A percentile compares a stretch with the other conserved stretches of the same genome.
Evolutionary conservation across 2,797 vertebrate genomes (phyloP).

Genomic region (Trematomus bernacchii): DNA sequence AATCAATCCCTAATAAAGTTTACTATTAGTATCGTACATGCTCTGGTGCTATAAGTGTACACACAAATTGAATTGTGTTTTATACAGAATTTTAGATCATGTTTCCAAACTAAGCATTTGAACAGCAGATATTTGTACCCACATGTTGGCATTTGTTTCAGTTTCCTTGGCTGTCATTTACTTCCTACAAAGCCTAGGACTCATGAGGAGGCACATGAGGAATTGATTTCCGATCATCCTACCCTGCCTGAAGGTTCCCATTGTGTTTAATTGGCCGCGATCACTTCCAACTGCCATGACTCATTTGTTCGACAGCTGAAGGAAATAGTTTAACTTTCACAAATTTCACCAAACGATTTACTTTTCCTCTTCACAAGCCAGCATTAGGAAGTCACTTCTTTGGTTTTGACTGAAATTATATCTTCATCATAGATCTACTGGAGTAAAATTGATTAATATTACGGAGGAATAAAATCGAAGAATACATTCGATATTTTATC

Average conservation of each 20-base stretch:
- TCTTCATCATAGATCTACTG: neutral
- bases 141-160: slow-evolving; percentile 44
- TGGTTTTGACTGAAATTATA: neutral
- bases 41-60: neutral
- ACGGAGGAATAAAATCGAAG: too few species aligned
- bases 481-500: neutral
- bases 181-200: slow-evolving; percentile 18
- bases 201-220: slow-evolving; percentile 24
- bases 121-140: slow-evolving; percentile 38
- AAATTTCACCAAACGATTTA: slow-evolving; percentile 15
- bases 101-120: slow-evolving; percentile 27
- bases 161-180: slow-evolving; percentile 45
- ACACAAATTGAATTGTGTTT: neutral
- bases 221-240: slow-evolving; percentile 41
- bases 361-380: neutral
- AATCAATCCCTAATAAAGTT: neutral
- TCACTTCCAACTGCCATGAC: slow-evolving; percentile 32
- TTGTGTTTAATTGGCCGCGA: slow-evolving; percentile 33
- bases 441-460: neutral
- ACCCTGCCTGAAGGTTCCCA: slow-evolving; percentile 17
- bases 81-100: slow-evolving; percentile 12
- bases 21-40: neutral
- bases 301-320: slow-evolving; percentile 32
- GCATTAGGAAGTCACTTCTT: neutral
- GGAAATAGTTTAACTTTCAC: slow-evolving; percentile 31